Evolutionary conservation across 2,113 vertebrate genomes (phyloP), one percentile per base, ranked within the genome.

Genomic region (Leptobrachium ailaonicum): DNA sequence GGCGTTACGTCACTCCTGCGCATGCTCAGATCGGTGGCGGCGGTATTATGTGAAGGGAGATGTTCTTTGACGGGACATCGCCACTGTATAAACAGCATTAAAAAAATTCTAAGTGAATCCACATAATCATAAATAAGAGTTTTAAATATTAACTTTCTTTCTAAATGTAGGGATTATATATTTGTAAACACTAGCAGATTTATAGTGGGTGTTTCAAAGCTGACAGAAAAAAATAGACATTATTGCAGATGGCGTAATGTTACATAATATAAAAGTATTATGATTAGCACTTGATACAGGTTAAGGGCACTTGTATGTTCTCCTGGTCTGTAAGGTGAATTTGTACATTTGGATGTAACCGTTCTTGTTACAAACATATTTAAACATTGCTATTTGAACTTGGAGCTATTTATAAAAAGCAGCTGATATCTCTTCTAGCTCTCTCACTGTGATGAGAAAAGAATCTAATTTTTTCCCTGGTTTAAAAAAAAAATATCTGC

Each of bases 161-260:
- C 20, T 32, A 50, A 58, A 58, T 3, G 56, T 13, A 12, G 56
- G 56, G 32, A 77, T 68, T 69, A 44, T 14, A 50, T 41, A 54
- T 56, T 50, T 50, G 76, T 71, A 78, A 62, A 63, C 76, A 71
- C 43, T n/a, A 78, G 43, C 76, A 71, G 76, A 71, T 68, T 78
- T 70, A 62, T 45, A 50, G 76, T 64, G 76, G 76, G 76, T 78
- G 76, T 70, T 66, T 32, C 54, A 77, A 77, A 62, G 50, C 54
- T 4, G 4, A 71, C 11, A 40, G 76, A 70, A 77, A 69, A 66
- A 60, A 50, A 50, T 50, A 50, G n/a, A 66, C 64, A 76, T 56
- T 20, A 14, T 50, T 44, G 75, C 75, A 77, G 75, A 77, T 77
- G 75, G 75, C 56, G 9, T 60, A n/a, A 54, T 60, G 53, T 69